Conservation (phyloP, 2,113 vertebrate genomes). For the Nansenia antarctica region DNA sequence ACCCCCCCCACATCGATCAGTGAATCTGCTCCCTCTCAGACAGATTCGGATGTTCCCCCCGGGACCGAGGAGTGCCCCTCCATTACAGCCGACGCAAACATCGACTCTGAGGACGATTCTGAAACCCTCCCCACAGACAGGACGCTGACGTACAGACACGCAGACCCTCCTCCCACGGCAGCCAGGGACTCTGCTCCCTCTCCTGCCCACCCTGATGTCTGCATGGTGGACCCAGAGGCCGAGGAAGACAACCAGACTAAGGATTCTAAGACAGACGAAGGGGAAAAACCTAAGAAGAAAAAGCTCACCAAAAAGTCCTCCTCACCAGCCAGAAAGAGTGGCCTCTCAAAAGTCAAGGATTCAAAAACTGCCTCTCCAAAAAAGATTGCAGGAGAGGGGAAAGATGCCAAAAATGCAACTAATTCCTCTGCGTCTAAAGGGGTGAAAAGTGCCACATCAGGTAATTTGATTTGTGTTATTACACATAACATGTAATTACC, state of each 20-base stretch:
- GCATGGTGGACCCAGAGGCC: conserved; percentile 94
- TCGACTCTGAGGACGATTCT: conserved; percentile 96
- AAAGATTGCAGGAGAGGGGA: conserved; percentile 86
- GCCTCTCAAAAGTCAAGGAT: conserved; percentile 86
- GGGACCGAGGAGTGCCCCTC: conserved; percentile 96
- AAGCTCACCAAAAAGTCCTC: conserved; percentile 88
- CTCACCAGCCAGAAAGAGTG: conserved; percentile 86
- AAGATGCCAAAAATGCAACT: conserved; percentile 95
- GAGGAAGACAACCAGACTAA: conserved; percentile 87
- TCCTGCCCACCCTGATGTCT: conserved; percentile 88
- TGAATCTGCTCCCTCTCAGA: conserved; percentile 91
- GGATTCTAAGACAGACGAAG: conserved; percentile 86
- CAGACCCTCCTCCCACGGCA: conserved; percentile 85
- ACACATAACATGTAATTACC: not conserved
- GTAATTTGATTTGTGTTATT: conserved; percentile 62
- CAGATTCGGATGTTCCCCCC: conserved; percentile 91
- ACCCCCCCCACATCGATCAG: conserved; percentile 93
- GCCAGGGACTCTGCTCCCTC: conserved; percentile 88
- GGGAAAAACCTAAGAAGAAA: conserved; percentile 89
- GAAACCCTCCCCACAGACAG: conserved; percentile 96
- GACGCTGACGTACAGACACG: conserved; percentile 90
- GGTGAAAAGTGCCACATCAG: conserved; percentile 83
- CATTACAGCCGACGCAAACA: conserved; percentile 95
- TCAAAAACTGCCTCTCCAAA: conserved; percentile 87
- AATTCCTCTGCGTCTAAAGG: conserved; percentile 89